These are phyloP conservation scores for Gryllus longicercus DNA, from an alignment of 2,888 invertebrate species.

Conservation along the genomic window DNA sequence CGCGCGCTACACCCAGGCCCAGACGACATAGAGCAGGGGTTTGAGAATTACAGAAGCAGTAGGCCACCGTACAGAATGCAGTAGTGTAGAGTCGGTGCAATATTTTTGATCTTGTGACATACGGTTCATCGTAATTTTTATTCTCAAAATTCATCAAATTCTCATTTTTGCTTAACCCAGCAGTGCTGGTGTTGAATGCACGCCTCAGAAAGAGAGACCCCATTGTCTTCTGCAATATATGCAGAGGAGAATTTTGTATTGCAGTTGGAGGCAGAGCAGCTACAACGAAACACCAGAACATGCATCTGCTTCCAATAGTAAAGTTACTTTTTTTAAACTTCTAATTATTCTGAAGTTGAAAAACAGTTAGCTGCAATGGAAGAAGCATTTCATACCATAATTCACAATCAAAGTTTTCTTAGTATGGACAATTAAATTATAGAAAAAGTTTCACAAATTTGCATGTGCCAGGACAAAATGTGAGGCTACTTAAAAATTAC, in stretches of 20 bases:
- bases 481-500: constrained; percentile 20
- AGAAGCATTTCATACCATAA: constrained; percentile 23
- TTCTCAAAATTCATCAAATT: too few relatives aligned
- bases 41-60: too few relatives aligned
- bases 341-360: neutral
- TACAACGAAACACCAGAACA: constrained; percentile 22
- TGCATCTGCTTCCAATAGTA: neutral
- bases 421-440: constrained; percentile 29
- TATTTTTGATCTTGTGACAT: too few relatives aligned
- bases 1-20: too few relatives aligned
- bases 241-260: constrained; percentile 32
- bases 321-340: neutral
- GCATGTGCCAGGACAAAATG: constrained; percentile 27
- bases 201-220: neutral
- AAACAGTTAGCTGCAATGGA: constrained; percentile 28
- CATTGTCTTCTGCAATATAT: constrained; percentile 33
- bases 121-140: too few relatives aligned
- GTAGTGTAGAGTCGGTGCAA: too few relatives aligned
- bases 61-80: too few relatives aligned
- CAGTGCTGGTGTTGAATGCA: too few relatives aligned
- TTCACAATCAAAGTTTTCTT: constrained; percentile 34
- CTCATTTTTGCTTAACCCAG: too few relatives aligned
- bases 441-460: constrained; percentile 24
- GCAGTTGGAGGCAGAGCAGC: constrained; percentile 26
- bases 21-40: too few relatives aligned